A percentile compares a stretch with the other conserved stretches of the same genome.
Conservation (phyloP, 2,888 invertebrate genomes). For the Euplexia lucipara region DNA sequence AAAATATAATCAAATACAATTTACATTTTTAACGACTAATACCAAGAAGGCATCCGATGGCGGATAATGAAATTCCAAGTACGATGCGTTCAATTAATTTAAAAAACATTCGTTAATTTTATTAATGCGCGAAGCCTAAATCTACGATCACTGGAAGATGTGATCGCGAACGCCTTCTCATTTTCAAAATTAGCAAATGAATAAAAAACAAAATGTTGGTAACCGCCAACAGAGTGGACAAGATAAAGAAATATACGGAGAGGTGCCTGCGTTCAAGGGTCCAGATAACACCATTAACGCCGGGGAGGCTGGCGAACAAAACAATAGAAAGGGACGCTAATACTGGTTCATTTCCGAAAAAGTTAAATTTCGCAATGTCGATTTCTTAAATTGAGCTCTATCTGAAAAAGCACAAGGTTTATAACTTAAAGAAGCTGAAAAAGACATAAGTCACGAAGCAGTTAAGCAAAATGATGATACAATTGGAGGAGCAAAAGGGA, state of each 20-base stretch:
- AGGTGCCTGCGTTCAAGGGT: slow-evolving; percentile 89
- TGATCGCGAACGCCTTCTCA: slow-evolving; percentile 88
- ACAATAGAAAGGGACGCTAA: slow-evolving; percentile 84
- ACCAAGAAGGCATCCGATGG: slow-evolving; percentile 79
- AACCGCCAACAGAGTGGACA: slow-evolving; percentile 88
- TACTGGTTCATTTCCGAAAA: slow-evolving; percentile 57
- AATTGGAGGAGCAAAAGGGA: slow-evolving; percentile 80
- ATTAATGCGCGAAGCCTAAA: slow-evolving; percentile 87
- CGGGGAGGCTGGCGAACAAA: slow-evolving; percentile 85
- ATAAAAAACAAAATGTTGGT: slow-evolving; percentile 83
- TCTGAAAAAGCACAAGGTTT: slow-evolving; percentile 33
- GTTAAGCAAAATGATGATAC: slow-evolving; percentile 48
- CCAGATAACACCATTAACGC: slow-evolving; percentile 91
- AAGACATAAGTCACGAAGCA: slow-evolving; percentile 52
- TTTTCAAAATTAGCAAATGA: slow-evolving; percentile 91
- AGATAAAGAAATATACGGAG: slow-evolving; percentile 91
- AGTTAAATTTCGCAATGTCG: slow-evolving; percentile 40
- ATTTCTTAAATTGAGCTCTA: slow-evolving; percentile 56
- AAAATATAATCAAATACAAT: slow-evolving; percentile 50
- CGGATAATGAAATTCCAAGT: slow-evolving; percentile 84
- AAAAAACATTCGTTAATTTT: slow-evolving; percentile 90
- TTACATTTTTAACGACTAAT: slow-evolving; percentile 65
- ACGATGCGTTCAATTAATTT: slow-evolving; percentile 88
- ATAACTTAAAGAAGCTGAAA: slow-evolving; percentile 22
- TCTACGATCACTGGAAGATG: slow-evolving; percentile 87